Base-by-base conservation (phyloP, 2,888 invertebrate species). In the Ectobius pallidus region DNA sequence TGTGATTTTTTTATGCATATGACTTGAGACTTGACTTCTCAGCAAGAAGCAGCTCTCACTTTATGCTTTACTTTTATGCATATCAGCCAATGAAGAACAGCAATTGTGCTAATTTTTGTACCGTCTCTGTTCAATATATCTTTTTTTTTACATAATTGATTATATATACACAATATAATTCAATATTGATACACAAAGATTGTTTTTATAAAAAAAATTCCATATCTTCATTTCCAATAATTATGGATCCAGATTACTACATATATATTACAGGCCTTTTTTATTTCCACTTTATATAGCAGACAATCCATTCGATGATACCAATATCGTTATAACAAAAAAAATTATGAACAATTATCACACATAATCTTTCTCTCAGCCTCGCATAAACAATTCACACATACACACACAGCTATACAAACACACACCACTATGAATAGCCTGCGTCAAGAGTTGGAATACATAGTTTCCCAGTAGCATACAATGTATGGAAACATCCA, bases 81-180 rank as follows among this genome's bases (percentile, higher is more conserved):
- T n/a, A n/a, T n/a, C n/a, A n/a, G n/a, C n/a, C n/a, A n/a, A n/a
- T n/a, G n/a, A n/a, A n/a, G n/a, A n/a, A n/a, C n/a, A n/a, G n/a
- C n/a, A n/a, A n/a, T n/a, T n/a, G n/a, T n/a, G n/a, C n/a, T n/a
- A 27, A 58, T 58, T 58, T 34, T 18, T 58, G 16, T 58, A 30
- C 18, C 58, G 25, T 65, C 46, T 65, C 46, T 44, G 46, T 22
- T 44, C 46, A 65, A 69, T 69, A 69, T 69, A 69, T 55, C 14
- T 69, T 25, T 55, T 49, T 55, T 69, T 69, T 55, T 69, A 69
- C 58, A 69, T 69, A 69, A 55, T 20, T 69, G 58, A 55, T 55
- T 69, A 52, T 52, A 69, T 69, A 69, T 69, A 69, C 58, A 69
- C 58, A 69, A 55, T 55, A 55, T 55, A 55, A 32, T 69, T 55